Evolutionary conservation across 2,113 vertebrate species (phyloP), one percentile per base, ranked within the genome.

Genomic region (Macroglossus sobrinus): DNA sequence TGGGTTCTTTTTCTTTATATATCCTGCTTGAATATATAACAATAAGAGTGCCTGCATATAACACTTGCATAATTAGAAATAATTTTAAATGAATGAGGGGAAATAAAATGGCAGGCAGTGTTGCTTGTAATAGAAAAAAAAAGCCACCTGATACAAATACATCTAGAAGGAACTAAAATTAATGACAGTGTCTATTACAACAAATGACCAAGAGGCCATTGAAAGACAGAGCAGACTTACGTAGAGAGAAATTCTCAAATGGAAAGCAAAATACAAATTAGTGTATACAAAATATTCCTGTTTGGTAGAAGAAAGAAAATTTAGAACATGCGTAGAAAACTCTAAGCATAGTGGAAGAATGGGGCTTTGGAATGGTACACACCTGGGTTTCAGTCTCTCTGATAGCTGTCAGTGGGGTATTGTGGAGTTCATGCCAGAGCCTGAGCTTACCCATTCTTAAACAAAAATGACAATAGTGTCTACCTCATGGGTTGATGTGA

Each of bases 271-370:
- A 68, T 18, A 40, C 24, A 57, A 35, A 59, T 57, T 18, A 69
- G 35, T 4, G 30, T 38, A 26, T 7, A 33, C 18, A 86, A 28
- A 78, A 43, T 22, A 74, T 7, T 59, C 10, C 21, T 26, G 22
- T 24, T 47, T 38, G 50, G 26, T n/a, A 26, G 66, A 59, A 84
- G 68, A 35, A 79, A 93, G 38, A 33, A 68, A 68, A 81, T 35
- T 22, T 28, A 76, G 53, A 57, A 22, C 15, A 6, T 14, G 40
- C 45, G 7, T 6, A 66, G 85, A 47, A 61, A 79, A 61, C 8
- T 4, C 2, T 7, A 71, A 76, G 30, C 3, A 0, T 0, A 0
- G 28, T 7, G 11, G 45, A 92, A 45, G n/a, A 66, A 2, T 3
- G 7, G 30, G 40, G 8, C 69, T 68, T 50, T 14, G 47, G 22